phyloP scores from a whole-genome alignment of 2,888 invertebrate species.

The Sesamia inferens region DNA sequence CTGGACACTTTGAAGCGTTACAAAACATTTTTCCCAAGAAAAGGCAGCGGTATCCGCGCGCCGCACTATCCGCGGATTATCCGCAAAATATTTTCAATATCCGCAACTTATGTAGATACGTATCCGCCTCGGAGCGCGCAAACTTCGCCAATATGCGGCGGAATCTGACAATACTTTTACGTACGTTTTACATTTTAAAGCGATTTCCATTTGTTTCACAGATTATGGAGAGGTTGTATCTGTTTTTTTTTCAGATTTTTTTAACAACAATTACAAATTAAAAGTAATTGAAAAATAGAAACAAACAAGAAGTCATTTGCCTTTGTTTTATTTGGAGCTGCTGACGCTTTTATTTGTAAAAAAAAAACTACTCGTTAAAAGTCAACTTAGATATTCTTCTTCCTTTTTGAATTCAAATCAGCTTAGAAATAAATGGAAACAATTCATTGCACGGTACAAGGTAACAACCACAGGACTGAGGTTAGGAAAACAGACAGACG shows the following conservation, averaged over 20 bases:
- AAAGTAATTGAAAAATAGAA: not conserved
- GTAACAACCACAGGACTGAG: conserved; percentile 29
- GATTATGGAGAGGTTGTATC: conserved; percentile 30
- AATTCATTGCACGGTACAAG: conserved; percentile 12
- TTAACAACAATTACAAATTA: not conserved
- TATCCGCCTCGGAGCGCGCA: conserved; percentile 56
- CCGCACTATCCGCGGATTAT: conserved; percentile 69
- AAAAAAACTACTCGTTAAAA: not conserved
- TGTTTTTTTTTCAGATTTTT: conserved; percentile 10
- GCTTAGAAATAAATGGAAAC: conserved; percentile 17
- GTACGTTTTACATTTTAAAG: conserved; percentile 60
- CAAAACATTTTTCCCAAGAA: conserved; percentile 61
- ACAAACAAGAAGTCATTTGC: not conserved
- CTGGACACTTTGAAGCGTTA: conserved; percentile 52
- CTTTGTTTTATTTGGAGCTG: not conserved
- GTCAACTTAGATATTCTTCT: not conserved
- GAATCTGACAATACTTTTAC: conserved; percentile 64
- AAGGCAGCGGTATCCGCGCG: conserved; percentile 46
- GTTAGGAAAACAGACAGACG: conserved; percentile 45
- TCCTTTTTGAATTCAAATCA: conserved; percentile 29
- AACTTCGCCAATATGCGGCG: conserved; percentile 65
- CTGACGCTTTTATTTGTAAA: no score
- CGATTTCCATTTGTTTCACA: conserved; percentile 36
- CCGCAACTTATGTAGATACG: conserved; percentile 73
- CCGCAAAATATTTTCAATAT: conserved; percentile 83